Evolutionary conservation across 2,888 invertebrate species (phyloP).

Genomic region (Sarcophaga subvicina): DNA sequence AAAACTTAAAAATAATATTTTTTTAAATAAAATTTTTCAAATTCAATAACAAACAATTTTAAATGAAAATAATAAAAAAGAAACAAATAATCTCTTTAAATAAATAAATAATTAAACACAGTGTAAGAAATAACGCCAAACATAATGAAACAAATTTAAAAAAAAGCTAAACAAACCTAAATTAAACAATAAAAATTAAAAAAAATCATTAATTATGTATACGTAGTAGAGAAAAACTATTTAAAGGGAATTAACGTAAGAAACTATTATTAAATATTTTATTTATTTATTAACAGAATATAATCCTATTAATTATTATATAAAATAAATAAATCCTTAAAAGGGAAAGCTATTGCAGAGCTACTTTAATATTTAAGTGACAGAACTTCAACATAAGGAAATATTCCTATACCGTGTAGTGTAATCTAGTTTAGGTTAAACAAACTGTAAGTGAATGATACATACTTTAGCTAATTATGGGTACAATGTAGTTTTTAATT

Average conservation of each 20-base stretch:
- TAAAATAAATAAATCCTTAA: background rate
- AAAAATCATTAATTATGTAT: constrained; percentile 9
- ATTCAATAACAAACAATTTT: background rate
- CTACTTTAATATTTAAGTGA: constrained; percentile 66
- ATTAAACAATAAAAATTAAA: background rate
- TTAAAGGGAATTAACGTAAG: background rate
- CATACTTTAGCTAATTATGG: constrained; percentile 52
- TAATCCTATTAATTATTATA: background rate
- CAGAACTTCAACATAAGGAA: background rate
- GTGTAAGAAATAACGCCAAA: constrained; percentile 65
- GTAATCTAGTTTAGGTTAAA: background rate
- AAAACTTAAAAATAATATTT: background rate
- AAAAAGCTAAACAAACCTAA: background rate
- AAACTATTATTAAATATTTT: background rate
- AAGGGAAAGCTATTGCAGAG: constrained; percentile 76
- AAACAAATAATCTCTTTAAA: background rate
- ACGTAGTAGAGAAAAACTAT: background rate
- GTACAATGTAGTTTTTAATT: constrained; percentile 54
- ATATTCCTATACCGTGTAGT: background rate
- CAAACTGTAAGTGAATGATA: constrained; percentile 7
- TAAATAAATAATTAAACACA: constrained; percentile 10
- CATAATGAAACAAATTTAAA: background rate
- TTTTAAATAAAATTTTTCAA: background rate
- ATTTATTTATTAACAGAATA: background rate
- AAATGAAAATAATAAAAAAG: background rate